Percentiles rank a stretch among this genome's conserved stretches.
These are phyloP conservation scores for Stegostoma tigrinum DNA, from an alignment of 2,113 vertebrate species.

Conservation along the genomic window DNA sequence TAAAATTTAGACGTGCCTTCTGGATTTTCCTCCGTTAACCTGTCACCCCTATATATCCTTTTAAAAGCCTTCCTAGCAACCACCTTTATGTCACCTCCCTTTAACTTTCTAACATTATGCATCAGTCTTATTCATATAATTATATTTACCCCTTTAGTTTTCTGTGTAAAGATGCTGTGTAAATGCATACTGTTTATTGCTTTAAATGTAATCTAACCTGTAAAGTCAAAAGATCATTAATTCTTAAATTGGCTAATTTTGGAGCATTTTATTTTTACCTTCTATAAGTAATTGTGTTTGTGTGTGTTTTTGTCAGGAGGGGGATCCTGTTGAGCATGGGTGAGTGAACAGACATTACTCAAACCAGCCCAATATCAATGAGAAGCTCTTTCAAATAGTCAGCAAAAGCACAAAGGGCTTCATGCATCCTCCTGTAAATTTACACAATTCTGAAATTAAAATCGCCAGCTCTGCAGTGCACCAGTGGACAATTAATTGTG, in stretches of 20 bases:
- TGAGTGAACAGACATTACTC: background rate
- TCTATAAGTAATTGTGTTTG: background rate
- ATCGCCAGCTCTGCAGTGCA: background rate
- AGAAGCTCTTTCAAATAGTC: background rate
- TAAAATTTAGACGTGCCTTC: background rate
- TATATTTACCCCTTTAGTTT: background rate
- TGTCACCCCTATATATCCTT: no score
- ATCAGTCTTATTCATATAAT: background rate
- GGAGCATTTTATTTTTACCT: no score
- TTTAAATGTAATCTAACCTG: no score
- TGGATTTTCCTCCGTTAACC: background rate
- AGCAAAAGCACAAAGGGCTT: no score
- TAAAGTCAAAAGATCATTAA: no score
- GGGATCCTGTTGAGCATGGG: no score
- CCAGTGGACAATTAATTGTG: background rate
- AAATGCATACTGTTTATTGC: no score
- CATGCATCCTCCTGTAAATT: background rate
- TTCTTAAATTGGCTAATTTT: no score
- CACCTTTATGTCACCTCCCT: background rate
- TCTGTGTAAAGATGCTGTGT: no score
- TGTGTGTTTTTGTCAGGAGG: background rate
- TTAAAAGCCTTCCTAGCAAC: background rate
- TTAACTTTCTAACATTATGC: background rate
- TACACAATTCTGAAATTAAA: background rate
- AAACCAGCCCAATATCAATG: background rate